These are phyloP conservation scores for Thaleichthys pacificus DNA, from an alignment of 2,797 vertebrate genomes.

Conservation along the genomic window DNA sequence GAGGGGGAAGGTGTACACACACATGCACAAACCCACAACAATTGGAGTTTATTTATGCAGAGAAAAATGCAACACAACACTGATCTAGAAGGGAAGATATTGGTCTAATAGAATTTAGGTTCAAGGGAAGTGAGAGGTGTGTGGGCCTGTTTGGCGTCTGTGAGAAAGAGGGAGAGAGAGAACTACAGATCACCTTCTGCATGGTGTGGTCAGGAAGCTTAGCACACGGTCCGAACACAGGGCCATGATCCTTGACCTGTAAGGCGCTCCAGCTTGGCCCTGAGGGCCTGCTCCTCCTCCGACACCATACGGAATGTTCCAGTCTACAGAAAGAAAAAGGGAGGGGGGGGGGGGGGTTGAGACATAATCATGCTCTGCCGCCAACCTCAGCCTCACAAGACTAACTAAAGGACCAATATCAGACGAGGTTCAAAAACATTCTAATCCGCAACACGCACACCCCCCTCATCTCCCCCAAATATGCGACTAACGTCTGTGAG, in stretches of 20 bases:
- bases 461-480: constrained; percentile 8
- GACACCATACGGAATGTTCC: constrained; percentile 93
- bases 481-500: neutral
- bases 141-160: neutral
- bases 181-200: constrained; percentile 84
- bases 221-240: constrained; percentile 83
- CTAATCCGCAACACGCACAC: constrained; percentile 42
- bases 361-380: constrained; percentile 13
- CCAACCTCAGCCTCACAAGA: constrained; percentile 38
- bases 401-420: neutral
- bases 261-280: constrained; percentile 88
- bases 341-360: neutral
- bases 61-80: no score
- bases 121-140: neutral
- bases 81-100: no score
- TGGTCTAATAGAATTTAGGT: no score
- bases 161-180: neutral
- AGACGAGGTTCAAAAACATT: constrained; percentile 21
- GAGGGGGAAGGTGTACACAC: neutral
- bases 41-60: no score
- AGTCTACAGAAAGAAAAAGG: constrained; percentile 68
- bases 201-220: constrained; percentile 87
- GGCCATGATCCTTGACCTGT: constrained; percentile 93
- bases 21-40: no score
- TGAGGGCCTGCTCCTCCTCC: constrained; percentile 93